Conservation (phyloP, 2,888 invertebrate species). For the Isoperla grammatica region DNA sequence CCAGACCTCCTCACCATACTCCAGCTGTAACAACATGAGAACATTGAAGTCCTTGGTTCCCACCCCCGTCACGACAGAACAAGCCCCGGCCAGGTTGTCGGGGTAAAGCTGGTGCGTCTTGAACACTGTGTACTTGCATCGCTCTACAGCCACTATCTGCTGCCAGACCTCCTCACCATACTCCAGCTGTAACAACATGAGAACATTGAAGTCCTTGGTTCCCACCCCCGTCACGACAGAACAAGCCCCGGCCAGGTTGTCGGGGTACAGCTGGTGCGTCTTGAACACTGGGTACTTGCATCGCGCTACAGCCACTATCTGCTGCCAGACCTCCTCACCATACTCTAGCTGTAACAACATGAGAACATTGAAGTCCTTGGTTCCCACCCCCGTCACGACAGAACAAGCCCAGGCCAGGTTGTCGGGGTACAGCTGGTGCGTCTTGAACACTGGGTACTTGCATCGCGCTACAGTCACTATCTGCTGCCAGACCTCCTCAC, state of each 20-base stretch:
- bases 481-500: constrained; percentile 69
- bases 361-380: too few species aligned
- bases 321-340: constrained; percentile 72
- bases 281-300: constrained; percentile 70
- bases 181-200: constrained; percentile 61
- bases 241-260: constrained; percentile 69
- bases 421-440: constrained; percentile 77
- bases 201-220: too few species aligned
- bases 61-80: constrained; percentile 56
- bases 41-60: constrained; percentile 63
- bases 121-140: constrained; percentile 67
- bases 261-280: constrained; percentile 77
- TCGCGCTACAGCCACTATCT: constrained; percentile 63
- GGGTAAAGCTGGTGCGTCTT: constrained; percentile 79
- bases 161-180: constrained; percentile 77
- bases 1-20: constrained; percentile 79
- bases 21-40: constrained; percentile 58
- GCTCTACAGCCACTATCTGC: constrained; percentile 62
- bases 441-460: constrained; percentile 69
- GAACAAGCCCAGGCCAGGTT: constrained; percentile 70
- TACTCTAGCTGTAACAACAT: constrained; percentile 66
- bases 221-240: constrained; percentile 53
- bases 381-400: constrained; percentile 49
- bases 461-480: constrained; percentile 65
- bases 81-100: constrained; percentile 69